Base-by-base conservation (phyloP, 2,888 invertebrate genomes). In the Euplagia quadripunctaria region DNA sequence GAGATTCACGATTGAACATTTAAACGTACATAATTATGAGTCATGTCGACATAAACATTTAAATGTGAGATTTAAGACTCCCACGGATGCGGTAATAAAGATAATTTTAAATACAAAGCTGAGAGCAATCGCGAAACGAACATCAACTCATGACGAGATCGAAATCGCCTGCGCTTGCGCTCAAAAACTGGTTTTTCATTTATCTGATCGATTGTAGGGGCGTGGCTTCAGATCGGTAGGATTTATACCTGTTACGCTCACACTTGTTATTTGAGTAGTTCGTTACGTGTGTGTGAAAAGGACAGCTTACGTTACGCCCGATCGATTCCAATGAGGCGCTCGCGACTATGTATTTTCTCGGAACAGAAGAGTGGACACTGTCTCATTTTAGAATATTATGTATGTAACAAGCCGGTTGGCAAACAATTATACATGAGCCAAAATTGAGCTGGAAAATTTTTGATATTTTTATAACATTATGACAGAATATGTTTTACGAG, bases 201-300 rank as follows among this genome's bases (percentile, higher is more conserved):
- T 94, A 94, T 94, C 94, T 88, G 93, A 94, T 94, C 94, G 91
- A 94, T 94, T 88, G 88, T 86, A 89, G 88, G 87, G 94, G 95
- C 94, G 94, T 89, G 93, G 92, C 89, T 83, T 86, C 86, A 84
- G 82, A 85, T 86, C 83, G 80, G 80, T 82, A 82, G 82, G 82
- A 85, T 84, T 80, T 89, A 88, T 87, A 86, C 77, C 88, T 79
- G 83, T 91, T 90, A 82, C 89, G 72, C 77, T 91, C 89, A 46
- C 83, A 52, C 86, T 68, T 69, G 68, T 71, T 0, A 66, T 70
- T 70, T 52, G 41, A 51, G 43, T 66, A 74, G 51, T 73, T 31
- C 65, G 7, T 31, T 63, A 69, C 66, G 71, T 71, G 64, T 73
- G 78, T 67, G 69, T 68, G 90, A 94, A 74, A 75, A 90, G 86